Evolutionary conservation across 2,113 vertebrate species (phyloP), one percentile per base, ranked within the genome.

Genomic region (Tonatia bakeri): DNA sequence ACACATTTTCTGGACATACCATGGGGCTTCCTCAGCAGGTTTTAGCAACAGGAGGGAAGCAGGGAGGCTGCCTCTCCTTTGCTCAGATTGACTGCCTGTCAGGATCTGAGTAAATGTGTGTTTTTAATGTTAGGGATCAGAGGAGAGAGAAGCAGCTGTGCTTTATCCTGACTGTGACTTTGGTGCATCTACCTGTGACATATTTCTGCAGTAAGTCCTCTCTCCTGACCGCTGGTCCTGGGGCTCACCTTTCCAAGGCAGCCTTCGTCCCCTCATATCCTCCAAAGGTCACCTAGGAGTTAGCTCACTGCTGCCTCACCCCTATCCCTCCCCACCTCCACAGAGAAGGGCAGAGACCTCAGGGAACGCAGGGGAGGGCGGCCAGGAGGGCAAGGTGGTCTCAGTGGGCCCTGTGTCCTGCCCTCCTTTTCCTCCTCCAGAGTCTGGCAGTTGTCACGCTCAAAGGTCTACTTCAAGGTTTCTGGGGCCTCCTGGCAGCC

Each of bases 391-490:
- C 38, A 13, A 24, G 43, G 33, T 1, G 0, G 45, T 10, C 22
- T 19, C 19, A 3, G 3, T 2, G 28, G 17, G 13, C n/a, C 28
- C 75, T 76, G 50, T 12, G 28, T 16, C 79, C n/a, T 54, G 26
- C 19, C 15, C 17, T 54, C 3, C 36, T 7, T 1, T 36, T n/a
- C 11, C 24, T 33, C 36, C 43, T 43, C 85, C 33, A 5, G 20
- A n/a, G 38, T 22, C n/a, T 28, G 3, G 20, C 7, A 4, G 4
- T n/a, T 56, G 4, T 14, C 12, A 0, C 14, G 12, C 26, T 4
- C 52, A 1, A 17, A 40, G 3, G 28, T n/a, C 76, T 52, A 11
- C 43, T n/a, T 67, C 45, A 28, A 3, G 28, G 15, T 54, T 54
- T 76, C 31, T 6, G 4, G 28, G 3, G 4, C 45, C 28, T 85